These are phyloP conservation scores for Ptilorrhoa leucosticta DNA, from an alignment of 2,113 vertebrate species.

Conservation along the genomic window DNA sequence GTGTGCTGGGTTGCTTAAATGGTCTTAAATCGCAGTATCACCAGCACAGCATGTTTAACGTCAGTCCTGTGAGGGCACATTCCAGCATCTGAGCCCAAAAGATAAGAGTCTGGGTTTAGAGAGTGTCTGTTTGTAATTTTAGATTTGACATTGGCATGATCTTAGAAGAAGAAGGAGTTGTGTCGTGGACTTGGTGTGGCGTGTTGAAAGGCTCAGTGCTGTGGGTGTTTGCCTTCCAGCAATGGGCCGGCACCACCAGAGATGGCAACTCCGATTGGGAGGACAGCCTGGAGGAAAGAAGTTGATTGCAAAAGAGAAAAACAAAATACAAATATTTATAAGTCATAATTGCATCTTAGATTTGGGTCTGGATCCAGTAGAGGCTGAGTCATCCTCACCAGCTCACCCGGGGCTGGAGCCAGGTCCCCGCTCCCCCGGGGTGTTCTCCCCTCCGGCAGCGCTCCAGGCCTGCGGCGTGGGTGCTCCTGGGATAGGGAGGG, in stretches of 20 bases:
- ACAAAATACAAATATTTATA: constrained; percentile 49
- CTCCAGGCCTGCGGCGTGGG: accelerated
- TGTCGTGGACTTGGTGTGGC: neutral
- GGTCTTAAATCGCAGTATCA: neutral
- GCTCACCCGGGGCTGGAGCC: neutral
- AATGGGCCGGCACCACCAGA: neutral
- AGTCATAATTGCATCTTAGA: constrained; percentile 44
- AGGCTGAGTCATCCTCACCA: constrained; percentile 27
- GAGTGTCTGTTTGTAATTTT: neutral
- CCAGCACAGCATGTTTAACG: neutral
- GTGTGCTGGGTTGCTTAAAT: neutral
- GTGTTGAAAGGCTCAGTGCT: neutral
- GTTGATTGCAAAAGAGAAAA: constrained; percentile 37
- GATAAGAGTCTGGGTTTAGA: neutral
- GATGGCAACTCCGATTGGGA: neutral
- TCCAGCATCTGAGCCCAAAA: neutral
- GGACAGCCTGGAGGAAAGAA: neutral
- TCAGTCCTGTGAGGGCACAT: constrained; percentile 9
- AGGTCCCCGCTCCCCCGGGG: neutral
- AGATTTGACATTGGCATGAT: neutral
- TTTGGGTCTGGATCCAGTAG: neutral
- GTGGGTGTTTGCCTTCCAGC: neutral
- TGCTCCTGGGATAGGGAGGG: neutral
- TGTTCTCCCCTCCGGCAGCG: neutral
- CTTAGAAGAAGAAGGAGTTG: neutral